These are phyloP conservation scores for Zaprionus obscuricornis DNA, from an alignment of 2,888 invertebrate species.

Conservation along the genomic window DNA sequence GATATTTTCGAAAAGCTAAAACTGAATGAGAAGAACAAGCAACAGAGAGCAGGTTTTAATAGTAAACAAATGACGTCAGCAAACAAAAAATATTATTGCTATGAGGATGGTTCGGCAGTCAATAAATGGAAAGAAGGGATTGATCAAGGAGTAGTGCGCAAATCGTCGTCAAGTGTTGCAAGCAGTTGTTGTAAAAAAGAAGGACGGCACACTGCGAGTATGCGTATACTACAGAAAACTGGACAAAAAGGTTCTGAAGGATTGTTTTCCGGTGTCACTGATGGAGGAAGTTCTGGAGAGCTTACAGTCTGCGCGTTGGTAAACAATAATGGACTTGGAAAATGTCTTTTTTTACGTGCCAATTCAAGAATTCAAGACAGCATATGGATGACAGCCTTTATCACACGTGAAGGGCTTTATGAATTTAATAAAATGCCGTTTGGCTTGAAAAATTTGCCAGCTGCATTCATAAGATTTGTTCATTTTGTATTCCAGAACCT, in stretches of 20 bases:
- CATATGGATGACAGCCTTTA: slow-evolving; percentile 6
- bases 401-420: slow-evolving; percentile 5
- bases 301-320: background rate
- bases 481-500: background rate
- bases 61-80: background rate
- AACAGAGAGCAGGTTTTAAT: background rate
- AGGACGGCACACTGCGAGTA: background rate
- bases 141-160: background rate
- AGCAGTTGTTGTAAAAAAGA: slow-evolving; percentile 1
- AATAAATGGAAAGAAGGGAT: slow-evolving; percentile 2
- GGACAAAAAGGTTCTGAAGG: slow-evolving; percentile 10
- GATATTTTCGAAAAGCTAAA: background rate
- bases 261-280: slow-evolving; percentile 1
- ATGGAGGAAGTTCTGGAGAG: slow-evolving; percentile 4
- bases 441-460: slow-evolving; percentile 13
- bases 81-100: slow-evolving; percentile 7
- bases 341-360: slow-evolving; percentile 5
- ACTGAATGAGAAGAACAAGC: background rate
- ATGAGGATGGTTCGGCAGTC: slow-evolving; percentile 8
- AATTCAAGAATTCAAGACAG: slow-evolving; percentile 5
- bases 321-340: background rate
- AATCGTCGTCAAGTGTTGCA: background rate
- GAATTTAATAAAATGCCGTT: background rate
- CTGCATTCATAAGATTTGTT: slow-evolving; percentile 10
- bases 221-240: slow-evolving; percentile 1